Percentiles rank a stretch among this genome's conserved stretches.
These are phyloP conservation scores for Clusia tigrina DNA, from an alignment of 2,888 invertebrate genomes.

Conservation along the genomic window DNA sequence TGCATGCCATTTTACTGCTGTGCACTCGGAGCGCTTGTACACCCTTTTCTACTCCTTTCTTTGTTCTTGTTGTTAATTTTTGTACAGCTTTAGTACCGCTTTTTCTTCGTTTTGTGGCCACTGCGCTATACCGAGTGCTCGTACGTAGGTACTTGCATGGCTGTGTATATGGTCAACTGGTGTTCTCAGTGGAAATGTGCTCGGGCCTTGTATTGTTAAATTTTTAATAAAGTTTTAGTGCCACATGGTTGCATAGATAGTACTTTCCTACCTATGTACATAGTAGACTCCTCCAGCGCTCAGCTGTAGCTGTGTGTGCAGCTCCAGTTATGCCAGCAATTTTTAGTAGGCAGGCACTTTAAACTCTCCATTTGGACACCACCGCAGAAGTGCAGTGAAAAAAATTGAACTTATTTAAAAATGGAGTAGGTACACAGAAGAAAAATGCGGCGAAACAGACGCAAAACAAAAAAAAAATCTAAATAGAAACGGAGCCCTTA, in stretches of 20 bases:
- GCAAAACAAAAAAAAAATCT: too few species aligned
- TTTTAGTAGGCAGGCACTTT: too few species aligned
- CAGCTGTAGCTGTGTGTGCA: too few species aligned
- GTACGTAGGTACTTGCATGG: not conserved
- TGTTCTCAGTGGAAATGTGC: constrained; percentile 41
- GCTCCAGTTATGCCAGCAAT: too few species aligned
- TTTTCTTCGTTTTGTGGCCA: not conserved
- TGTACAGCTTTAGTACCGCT: not conserved
- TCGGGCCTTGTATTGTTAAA: constrained; percentile 52
- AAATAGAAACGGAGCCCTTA: too few species aligned
- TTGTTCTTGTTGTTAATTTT: not conserved
- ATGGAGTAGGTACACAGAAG: too few species aligned
- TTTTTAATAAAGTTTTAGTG: constrained; percentile 37
- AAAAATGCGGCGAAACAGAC: too few species aligned
- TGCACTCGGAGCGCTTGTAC: constrained; percentile 2
- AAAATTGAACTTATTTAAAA: too few species aligned
- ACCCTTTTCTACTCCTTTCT: constrained; percentile 1
- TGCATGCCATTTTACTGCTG: constrained; percentile 8
- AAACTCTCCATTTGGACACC: too few species aligned
- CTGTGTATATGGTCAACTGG: constrained; percentile 24
- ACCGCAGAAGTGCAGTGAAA: too few species aligned
- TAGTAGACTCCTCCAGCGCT: too few species aligned
- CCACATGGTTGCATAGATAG: constrained; percentile 20
- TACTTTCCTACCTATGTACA: not conserved
- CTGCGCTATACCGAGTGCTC: not conserved